These are phyloP conservation scores for Volucella inflata DNA, from an alignment of 2,888 invertebrate species.

Conservation along the genomic window DNA sequence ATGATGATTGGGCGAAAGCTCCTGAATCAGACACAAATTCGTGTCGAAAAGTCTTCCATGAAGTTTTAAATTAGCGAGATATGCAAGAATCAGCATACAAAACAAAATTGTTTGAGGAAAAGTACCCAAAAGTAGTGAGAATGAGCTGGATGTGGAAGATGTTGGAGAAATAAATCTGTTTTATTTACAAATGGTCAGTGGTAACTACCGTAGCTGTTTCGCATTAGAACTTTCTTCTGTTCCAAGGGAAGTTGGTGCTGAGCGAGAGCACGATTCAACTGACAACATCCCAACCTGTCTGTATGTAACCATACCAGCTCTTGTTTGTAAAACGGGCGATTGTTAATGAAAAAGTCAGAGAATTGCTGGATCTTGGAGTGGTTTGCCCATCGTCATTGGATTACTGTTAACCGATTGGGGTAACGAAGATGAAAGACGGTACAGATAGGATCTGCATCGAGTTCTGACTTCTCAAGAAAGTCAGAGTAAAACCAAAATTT, in stretches of 20 bases:
- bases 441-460: slow-evolving; percentile 79
- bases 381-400: slow-evolving; percentile 76
- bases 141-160: slow-evolving; percentile 17
- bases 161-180: not conserved
- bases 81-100: not conserved
- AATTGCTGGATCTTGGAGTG: slow-evolving; percentile 78
- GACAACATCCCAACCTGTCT: slow-evolving; percentile 8
- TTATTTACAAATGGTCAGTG: not conserved
- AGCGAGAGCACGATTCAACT: slow-evolving; percentile 22
- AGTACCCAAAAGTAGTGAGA: not conserved
- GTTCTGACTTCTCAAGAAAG: slow-evolving; percentile 76
- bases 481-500: too few species aligned
- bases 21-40: slow-evolving; percentile 38
- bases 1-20: slow-evolving; percentile 34
- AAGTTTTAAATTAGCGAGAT: slow-evolving; percentile 13
- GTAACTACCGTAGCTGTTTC: slow-evolving; percentile 14
- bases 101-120: not conserved
- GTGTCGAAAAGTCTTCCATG: slow-evolving; percentile 18
- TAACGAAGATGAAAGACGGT: slow-evolving; percentile 73
- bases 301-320: too few species aligned
- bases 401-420: slow-evolving; percentile 75
- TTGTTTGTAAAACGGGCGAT: too few species aligned
- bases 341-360: slow-evolving; percentile 20
- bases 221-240: slow-evolving; percentile 5
- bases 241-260: too few species aligned